Evolutionary conservation across 2,888 invertebrate species (phyloP), one percentile per base, ranked within the genome.

Genomic region (Nebria brevicollis): DNA sequence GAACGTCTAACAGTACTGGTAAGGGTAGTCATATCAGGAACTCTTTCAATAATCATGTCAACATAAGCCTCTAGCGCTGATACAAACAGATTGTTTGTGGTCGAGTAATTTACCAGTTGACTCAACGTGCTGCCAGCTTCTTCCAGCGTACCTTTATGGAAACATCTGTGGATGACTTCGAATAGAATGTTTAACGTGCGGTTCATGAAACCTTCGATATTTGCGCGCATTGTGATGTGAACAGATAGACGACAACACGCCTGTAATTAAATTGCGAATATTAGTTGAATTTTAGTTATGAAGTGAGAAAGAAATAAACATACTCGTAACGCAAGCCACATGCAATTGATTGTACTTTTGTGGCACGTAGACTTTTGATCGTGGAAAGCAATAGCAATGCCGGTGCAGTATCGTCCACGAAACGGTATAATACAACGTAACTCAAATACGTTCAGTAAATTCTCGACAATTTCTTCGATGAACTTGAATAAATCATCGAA

Each of bases 61-160:
- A 54, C 54, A 54, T 11, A 54, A 7, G 54, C 2, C 11, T 54
- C 54, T 0, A 54, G 54, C 2, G 13, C 54, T 5, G 34, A 34
- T 1, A 34, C 5, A 34, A 34, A 34, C 34, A 4, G 0, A 34
- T 34, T 15, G 13, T 70, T 70, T 34, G 13, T 26, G 6, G 80
- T 80, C 0, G 72, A 70, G 26, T 64, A 26, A 15, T 7, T 8
- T 1, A 80, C 25, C 42, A 80, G 15, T 26, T 64, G 15, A 11
- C 75, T 34, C 1, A 80, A 20, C 11, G 65, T 72, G 4, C 26
- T 66, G 20, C 75, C 75, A 8, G 80, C 80, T 1, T 20, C 64
- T 75, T 80, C 80, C 26, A 80, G 72, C 25, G 80, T 75, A 11
- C 80, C 80, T 54, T 80, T 80, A 41, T 80, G 80, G 41, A n/a